Evolutionary conservation across 2,113 vertebrate species (phyloP).

Genomic region (Sylvia atricapilla): DNA sequence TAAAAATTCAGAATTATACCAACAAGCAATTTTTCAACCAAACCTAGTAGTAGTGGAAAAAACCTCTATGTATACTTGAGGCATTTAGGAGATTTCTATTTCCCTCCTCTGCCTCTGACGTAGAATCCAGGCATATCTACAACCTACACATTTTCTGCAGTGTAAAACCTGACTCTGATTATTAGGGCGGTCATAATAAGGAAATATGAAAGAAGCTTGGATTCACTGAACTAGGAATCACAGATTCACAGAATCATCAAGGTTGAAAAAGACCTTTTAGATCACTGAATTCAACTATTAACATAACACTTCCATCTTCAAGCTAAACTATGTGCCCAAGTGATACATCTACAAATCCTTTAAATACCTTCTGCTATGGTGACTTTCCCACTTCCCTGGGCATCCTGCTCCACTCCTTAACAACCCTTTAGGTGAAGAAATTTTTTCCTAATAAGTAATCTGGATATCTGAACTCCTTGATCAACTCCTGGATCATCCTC

Average conservation of each 20-base stretch:
- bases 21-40: conserved; percentile 1
- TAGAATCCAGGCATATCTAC: not conserved
- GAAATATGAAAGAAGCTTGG: not conserved
- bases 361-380: not conserved
- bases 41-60: not conserved
- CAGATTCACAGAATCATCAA: not conserved
- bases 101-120: not conserved
- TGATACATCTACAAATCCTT: not conserved
- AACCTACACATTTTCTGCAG: not conserved
- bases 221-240: not conserved
- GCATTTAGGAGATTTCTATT: not conserved
- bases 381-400: not conserved
- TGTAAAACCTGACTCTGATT: not conserved
- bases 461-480: not conserved
- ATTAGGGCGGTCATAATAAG: not conserved
- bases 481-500: too few species aligned
- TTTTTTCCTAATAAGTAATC: not conserved
- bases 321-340: not conserved
- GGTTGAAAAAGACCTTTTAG: not conserved
- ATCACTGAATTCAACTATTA: not conserved
- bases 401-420: not conserved
- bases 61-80: not conserved
- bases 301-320: not conserved
- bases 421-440: not conserved
- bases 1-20: not conserved